Conservation (phyloP, 2,797 vertebrate species). For the Megaceryle alcyon region DNA sequence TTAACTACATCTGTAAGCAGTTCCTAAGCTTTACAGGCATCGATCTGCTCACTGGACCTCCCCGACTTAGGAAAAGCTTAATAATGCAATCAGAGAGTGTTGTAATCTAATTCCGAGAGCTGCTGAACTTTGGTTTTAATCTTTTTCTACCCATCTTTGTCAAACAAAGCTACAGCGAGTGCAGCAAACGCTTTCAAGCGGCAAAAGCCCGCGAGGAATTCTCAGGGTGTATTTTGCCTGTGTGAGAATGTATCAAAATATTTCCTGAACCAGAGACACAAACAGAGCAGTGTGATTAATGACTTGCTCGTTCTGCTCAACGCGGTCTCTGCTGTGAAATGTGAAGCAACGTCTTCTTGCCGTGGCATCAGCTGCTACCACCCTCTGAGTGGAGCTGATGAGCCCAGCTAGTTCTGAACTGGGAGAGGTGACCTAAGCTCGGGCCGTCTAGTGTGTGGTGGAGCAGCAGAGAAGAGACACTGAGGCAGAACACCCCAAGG, state of each 20-base stretch:
- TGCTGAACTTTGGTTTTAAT: accelerated
- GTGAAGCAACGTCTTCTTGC: background rate
- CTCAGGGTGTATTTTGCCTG: background rate
- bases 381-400: background rate
- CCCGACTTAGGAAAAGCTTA: background rate
- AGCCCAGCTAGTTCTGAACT: no score
- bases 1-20: background rate
- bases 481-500: background rate
- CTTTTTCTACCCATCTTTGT: background rate
- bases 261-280: background rate
- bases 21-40: background rate
- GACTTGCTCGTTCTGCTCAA: background rate
- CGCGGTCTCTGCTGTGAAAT: accelerated
- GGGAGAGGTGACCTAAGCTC: background rate
- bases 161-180: background rate
- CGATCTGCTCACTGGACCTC: background rate
- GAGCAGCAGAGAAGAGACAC: background rate
- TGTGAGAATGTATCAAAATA: background rate
- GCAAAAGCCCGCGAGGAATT: background rate
- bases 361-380: background rate
- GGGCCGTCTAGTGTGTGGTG: accelerated
- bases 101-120: background rate
- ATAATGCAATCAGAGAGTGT: background rate
- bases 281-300: background rate
- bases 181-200: background rate